These are phyloP conservation scores for Drosophila paulistorum DNA, from an alignment of 1,140 invertebrate species.

Conservation along the genomic window DNA sequence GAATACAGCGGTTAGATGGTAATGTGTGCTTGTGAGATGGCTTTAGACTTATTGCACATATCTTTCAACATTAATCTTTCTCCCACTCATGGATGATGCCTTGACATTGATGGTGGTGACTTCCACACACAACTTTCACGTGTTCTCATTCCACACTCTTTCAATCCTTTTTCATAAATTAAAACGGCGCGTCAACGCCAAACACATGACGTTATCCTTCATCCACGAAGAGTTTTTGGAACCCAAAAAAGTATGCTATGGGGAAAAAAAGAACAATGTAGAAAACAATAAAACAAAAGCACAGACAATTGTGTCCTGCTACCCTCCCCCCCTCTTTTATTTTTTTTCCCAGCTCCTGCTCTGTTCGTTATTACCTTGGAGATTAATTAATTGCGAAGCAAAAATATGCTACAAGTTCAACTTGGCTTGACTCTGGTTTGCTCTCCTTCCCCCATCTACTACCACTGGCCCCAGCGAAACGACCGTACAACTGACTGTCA, in stretches of 20 bases:
- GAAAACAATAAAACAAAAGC: constrained; percentile 67
- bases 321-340: not conserved
- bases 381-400: constrained; percentile 76
- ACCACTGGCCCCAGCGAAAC: not conserved
- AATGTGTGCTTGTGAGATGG: not conserved
- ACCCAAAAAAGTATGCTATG: constrained; percentile 18
- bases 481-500: constrained; percentile 45
- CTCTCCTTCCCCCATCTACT: not conserved
- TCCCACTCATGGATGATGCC: constrained; percentile 2
- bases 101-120: constrained; percentile 39
- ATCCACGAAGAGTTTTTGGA: not conserved
- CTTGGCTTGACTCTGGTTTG: constrained; percentile 12
- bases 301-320: constrained; percentile 65
- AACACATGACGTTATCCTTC: constrained; percentile 44
- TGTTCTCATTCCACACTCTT: not conserved
- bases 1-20: too few species aligned
- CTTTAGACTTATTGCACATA: constrained; percentile 5
- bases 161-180: constrained; percentile 73
- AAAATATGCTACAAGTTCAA: constrained; percentile 73
- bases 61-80: constrained; percentile 18
- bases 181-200: constrained; percentile 68
- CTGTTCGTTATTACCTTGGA: constrained; percentile 75
- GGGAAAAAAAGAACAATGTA: constrained; percentile 36
- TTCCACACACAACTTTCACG: constrained; percentile 19
- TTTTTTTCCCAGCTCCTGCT: constrained; percentile 26